These are phyloP conservation scores for Polietes domitor DNA, from an alignment of 2,888 invertebrate genomes.

Conservation along the genomic window DNA sequence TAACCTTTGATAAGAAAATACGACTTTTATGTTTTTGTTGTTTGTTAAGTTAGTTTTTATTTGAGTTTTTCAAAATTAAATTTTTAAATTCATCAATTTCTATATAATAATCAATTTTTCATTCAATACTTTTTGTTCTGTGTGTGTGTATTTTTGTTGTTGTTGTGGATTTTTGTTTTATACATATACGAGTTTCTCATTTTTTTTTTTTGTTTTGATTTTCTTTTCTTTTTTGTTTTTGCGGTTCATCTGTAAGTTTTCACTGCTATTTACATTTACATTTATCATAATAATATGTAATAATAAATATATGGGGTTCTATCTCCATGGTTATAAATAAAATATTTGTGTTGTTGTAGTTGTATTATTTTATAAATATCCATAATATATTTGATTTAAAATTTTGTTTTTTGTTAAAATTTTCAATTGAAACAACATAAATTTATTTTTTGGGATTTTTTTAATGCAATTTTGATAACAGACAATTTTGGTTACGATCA, in stretches of 20 bases:
- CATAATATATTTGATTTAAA: slow-evolving; percentile 38
- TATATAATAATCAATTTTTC: slow-evolving; percentile 58
- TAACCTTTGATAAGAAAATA: slow-evolving; percentile 54
- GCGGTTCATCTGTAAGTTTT: slow-evolving; percentile 44
- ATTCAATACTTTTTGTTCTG: slow-evolving; percentile 43
- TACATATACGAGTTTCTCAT: slow-evolving; percentile 57
- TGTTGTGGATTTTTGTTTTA: slow-evolving; percentile 55
- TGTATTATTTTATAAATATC: slow-evolving; percentile 37
- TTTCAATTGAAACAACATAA: slow-evolving; percentile 29
- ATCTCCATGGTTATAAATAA: slow-evolving; percentile 51
- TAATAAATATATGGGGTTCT: slow-evolving; percentile 42
- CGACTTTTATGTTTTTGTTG: slow-evolving; percentile 49
- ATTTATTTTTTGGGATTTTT: slow-evolving; percentile 21
- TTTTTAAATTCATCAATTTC: slow-evolving; percentile 63
- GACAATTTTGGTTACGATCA: slow-evolving; percentile 42
- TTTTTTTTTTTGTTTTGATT: slow-evolving; percentile 20
- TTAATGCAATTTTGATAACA: slow-evolving; percentile 45
- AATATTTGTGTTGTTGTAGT: slow-evolving; percentile 55
- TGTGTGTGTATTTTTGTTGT: slow-evolving; percentile 19
- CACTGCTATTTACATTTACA: slow-evolving; percentile 63
- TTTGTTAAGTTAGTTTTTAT: slow-evolving; percentile 66
- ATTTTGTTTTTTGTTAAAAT: slow-evolving; percentile 37
- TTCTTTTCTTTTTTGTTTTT: slow-evolving; percentile 34
- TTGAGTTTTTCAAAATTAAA: slow-evolving; percentile 67
- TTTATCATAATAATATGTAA: slow-evolving; percentile 43